Conservation (phyloP, 1,140 invertebrate genomes). For the Colletes gigas region DNA sequence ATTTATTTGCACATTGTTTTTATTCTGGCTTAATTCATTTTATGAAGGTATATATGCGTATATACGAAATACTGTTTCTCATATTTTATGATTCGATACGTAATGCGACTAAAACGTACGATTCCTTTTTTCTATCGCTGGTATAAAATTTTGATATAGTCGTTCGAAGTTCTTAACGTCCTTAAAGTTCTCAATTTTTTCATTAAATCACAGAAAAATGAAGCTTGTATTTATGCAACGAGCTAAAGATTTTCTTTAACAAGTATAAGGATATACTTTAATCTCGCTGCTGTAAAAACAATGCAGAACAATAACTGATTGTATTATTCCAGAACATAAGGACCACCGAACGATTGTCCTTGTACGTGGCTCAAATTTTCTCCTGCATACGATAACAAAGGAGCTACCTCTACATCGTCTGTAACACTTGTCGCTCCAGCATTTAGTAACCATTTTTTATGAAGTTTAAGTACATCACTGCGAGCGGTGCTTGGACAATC, state of each 20-base stretch:
- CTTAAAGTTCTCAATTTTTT: neutral
- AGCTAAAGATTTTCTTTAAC: neutral
- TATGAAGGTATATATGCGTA: neutral
- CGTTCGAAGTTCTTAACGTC: neutral
- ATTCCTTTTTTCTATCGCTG: neutral
- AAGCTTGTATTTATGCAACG: neutral
- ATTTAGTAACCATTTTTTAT: constrained; percentile 90
- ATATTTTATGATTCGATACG: neutral
- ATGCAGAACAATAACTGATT: neutral
- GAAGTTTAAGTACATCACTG: constrained; percentile 89
- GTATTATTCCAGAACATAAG: constrained; percentile 71
- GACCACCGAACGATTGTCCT: constrained; percentile 87
- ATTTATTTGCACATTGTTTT: neutral
- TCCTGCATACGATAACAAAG: constrained; percentile 94
- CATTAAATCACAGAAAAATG: constrained; percentile 13
- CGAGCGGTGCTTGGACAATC: constrained; percentile 95
- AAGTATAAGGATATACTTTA: neutral
- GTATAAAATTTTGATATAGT: constrained; percentile 11
- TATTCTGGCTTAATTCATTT: neutral
- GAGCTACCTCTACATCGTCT: constrained; percentile 93
- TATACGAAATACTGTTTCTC: neutral
- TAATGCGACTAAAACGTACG: neutral
- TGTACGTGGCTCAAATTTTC: constrained; percentile 87
- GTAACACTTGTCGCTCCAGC: constrained; percentile 90
- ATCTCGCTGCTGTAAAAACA: neutral